phyloP scores from a whole-genome alignment of 2,797 vertebrate species.

The Enteromius radiatus region DNA sequence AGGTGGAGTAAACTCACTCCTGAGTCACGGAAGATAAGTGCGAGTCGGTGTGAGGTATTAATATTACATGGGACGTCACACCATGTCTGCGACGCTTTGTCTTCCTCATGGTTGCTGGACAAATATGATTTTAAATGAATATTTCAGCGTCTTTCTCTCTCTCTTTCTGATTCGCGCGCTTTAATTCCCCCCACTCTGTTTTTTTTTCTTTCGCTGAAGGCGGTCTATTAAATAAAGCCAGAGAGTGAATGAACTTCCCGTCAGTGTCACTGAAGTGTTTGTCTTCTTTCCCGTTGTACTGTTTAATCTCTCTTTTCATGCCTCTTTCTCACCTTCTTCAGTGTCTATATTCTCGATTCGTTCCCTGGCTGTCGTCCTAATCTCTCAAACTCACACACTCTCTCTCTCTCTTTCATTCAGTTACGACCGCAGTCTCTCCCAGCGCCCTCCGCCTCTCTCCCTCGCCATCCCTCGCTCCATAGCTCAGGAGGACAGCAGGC shows the following conservation, averaged over 20 bases:
- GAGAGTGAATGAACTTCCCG: conserved; percentile 18
- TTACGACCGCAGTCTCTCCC: conserved; percentile 84
- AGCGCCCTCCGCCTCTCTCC: conserved; percentile 80
- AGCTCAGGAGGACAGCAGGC: conserved; percentile 82
- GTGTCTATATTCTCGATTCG: not conserved
- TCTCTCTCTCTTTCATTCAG: conserved; percentile 66
- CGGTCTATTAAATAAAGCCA: conserved; percentile 27
- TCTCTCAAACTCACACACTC: not conserved
- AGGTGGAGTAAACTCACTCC: conserved; percentile 46
- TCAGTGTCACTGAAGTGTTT: conserved; percentile 17
- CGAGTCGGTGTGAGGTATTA: conserved; percentile 25
- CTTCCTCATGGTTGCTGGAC: conserved; percentile 31
- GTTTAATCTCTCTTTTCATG: conserved; percentile 19
- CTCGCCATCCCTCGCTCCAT: conserved; percentile 80
- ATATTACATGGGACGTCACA: conserved; percentile 48
- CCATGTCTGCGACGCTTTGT: conserved; percentile 39
- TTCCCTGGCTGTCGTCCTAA: conserved; percentile 28
- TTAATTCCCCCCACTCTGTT: conserved; percentile 27
- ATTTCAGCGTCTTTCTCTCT: conserved; percentile 22
- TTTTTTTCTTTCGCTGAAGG: conserved; percentile 17
- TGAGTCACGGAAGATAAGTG: conserved; percentile 38
- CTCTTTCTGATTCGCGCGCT: conserved; percentile 27
- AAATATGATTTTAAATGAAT: conserved; percentile 43
- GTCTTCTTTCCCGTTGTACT: conserved; percentile 10
- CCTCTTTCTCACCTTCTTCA: conserved; percentile 14